Evolutionary conservation across 2,113 vertebrate species (phyloP), one percentile per base, ranked within the genome.

Genomic region (Neolamprologus longior): DNA sequence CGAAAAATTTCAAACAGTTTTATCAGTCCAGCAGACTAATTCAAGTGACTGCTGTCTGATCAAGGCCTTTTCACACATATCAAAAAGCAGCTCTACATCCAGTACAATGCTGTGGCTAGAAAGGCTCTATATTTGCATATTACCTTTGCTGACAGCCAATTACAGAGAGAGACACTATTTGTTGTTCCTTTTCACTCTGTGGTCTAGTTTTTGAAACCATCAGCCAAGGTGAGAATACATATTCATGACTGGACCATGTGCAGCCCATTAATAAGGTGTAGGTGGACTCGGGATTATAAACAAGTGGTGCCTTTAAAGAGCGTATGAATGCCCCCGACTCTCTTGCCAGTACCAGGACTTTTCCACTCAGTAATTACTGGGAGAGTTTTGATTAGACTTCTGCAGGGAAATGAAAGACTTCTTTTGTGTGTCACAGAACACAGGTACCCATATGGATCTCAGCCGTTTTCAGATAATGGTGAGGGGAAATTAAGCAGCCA

Each of bases 141-240:
- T 92, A 92, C 90, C 87, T 94, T 91, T 91, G 61, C 85, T 84
- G 86, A 91, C 83, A 93, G 88, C 87, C 92, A 92, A 92, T 93
- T 95, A 93, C 84, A 92, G 78, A 84, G 54, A 89, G 71, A 88
- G 63, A 88, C 83, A 83, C 68, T 73, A 87, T 94, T 93, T 94
- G 93, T 90, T 91, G 80, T 86, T 91, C 89, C 81, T 94, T 92
- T 94, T 93, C 76, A 88, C 86, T 93, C 21, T 12, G 40, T 89
- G 28, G 71, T 88, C 76, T 88, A 83, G 73, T 92, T 94, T 94
- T 92, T 91, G 19, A 89, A 91, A 90, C 81, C 55, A 86, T 93
- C 89, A 89, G 83, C 90, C 83, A 88, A 89, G 85, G 87, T 91
- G 86, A 89, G 61, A 90, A 91, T 94, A 91, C 91, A 94, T 95